Base-by-base conservation (phyloP, 2,888 invertebrate genomes). In the Thymelicus lineola region DNA sequence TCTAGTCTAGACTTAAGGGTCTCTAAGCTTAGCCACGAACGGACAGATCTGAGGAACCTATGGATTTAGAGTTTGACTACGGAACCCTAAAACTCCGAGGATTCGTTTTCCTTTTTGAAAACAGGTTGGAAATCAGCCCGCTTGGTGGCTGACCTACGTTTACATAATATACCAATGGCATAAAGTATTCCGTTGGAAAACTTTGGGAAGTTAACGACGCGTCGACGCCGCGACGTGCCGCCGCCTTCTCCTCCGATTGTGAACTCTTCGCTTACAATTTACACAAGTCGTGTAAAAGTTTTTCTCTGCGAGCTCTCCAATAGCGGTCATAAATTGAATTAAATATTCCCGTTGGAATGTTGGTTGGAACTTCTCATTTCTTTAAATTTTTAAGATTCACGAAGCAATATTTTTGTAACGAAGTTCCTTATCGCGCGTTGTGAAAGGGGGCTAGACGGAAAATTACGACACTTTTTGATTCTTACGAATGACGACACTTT, bases 261-360 rank as follows among this genome's bases (percentile, higher is more conserved):
- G 61, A 62, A 58, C 48, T 48, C 61, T 48, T 48, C 48, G 17
- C 48, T 62, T 62, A 48, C 61, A 62, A 62, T 62, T 20, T 62
- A 62, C 61, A 62, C 61, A 35, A 62, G 28, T 62, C 48, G 48
- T 35, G 28, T 48, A n/a, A 60, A 62, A 62, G n/a, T 57, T 66
- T 48, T 46, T 46, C 45, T n/a, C 38, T 20, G 17, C 58, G 46
- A 57, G 12, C 57, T 66, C 20, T 66, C 35, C 58, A 55, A 66
- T 35, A 66, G 58, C 57, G 42, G 15, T 45, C 68, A 45, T 38
- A 65, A 67, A 57, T 55, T 20, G 55, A 65, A 64, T 63, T 71
- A 66, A 66, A 66, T 58, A 48, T 63, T 50, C 20, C 55, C 35
- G 20, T 42, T 55, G 53, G 55, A 48, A 12, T 63, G 35, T 63